A percentile compares a stretch with the other conserved stretches of the same genome.
Conservation (phyloP, 1,140 invertebrate genomes). For the Cyphomyrmex costatus region DNA sequence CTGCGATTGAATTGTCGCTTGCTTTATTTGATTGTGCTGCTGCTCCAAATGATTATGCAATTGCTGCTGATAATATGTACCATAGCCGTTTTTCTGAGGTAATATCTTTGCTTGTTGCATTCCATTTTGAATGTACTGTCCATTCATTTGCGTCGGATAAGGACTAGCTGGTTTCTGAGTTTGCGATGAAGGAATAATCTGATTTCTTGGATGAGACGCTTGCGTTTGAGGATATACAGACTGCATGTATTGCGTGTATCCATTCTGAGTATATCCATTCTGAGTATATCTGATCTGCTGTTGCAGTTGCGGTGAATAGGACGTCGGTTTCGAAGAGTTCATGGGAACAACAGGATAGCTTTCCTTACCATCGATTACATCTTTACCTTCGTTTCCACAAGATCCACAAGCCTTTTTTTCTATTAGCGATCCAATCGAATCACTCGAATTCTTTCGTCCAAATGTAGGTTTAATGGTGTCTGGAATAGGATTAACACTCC, state of each 20-base stretch:
- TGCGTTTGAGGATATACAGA: slow-evolving; percentile 80
- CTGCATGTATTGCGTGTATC: slow-evolving; percentile 78
- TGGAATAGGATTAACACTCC: slow-evolving; percentile 81
- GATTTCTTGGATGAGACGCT: slow-evolving; percentile 80
- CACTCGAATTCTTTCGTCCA: slow-evolving; percentile 78
- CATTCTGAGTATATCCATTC: slow-evolving; percentile 83
- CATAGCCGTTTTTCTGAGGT: slow-evolving; percentile 78
- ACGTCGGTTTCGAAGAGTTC: slow-evolving; percentile 66
- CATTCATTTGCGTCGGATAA: slow-evolving; percentile 81
- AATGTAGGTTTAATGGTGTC: slow-evolving; percentile 75
- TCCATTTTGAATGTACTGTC: slow-evolving; percentile 80
- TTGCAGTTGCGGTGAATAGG: slow-evolving; percentile 79
- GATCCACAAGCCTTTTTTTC: slow-evolving; percentile 73
- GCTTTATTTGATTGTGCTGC: slow-evolving; percentile 85
- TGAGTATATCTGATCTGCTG: slow-evolving; percentile 83
- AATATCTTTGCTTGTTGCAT: slow-evolving; percentile 68
- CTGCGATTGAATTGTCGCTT: slow-evolving; percentile 71
- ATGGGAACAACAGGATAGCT: slow-evolving; percentile 57
- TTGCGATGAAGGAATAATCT: slow-evolving; percentile 78
- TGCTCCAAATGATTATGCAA: slow-evolving; percentile 77
- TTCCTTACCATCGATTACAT: slow-evolving; percentile 74
- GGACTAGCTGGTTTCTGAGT: slow-evolving; percentile 83
- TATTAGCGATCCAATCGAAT: slow-evolving; percentile 72
- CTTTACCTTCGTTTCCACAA: slow-evolving; percentile 75
- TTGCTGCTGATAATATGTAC: slow-evolving; percentile 78